Evolutionary conservation across 2,113 vertebrate species (phyloP).

Genomic region (Neodon shergylaensis): DNA sequence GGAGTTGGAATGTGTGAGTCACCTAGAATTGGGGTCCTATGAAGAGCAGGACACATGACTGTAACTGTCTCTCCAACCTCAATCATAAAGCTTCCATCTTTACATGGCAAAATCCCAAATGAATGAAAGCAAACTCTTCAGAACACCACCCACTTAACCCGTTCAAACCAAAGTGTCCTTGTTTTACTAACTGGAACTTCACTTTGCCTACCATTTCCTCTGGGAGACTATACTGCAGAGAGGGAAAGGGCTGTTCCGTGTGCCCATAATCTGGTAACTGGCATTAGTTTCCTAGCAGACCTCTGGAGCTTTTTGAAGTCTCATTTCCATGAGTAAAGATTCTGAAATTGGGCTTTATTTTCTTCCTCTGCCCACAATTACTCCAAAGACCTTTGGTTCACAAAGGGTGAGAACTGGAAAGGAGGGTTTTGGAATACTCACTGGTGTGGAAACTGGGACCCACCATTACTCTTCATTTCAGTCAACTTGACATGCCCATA

Average conservation of each 20-base stretch:
- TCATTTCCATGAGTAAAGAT: neutral
- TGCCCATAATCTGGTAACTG: neutral
- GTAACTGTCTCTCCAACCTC: neutral
- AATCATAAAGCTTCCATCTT: neutral
- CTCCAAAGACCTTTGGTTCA: constrained; percentile 38
- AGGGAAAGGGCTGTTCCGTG: neutral
- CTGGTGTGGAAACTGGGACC: constrained; percentile 11
- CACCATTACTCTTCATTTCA: constrained; percentile 12
- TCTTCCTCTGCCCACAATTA: neutral
- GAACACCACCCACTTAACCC: neutral
- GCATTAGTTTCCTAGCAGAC: neutral
- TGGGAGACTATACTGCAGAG: neutral
- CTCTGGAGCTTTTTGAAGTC: constrained; percentile 21
- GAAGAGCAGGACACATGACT: neutral
- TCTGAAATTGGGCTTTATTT: neutral
- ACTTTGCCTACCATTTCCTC: neutral
- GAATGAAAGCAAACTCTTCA: neutral
- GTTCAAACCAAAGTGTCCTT: neutral
- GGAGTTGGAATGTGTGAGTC: neutral
- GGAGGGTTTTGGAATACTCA: constrained; percentile 28
- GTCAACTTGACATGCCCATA: neutral
- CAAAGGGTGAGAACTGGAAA: neutral
- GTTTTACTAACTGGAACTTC: neutral
- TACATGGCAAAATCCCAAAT: constrained; percentile 2
- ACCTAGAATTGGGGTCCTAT: neutral